A percentile compares a stretch with the other conserved stretches of the same genome.
Conservation (phyloP, 2,113 vertebrate genomes). For the Datnioides undecimradiatus region DNA sequence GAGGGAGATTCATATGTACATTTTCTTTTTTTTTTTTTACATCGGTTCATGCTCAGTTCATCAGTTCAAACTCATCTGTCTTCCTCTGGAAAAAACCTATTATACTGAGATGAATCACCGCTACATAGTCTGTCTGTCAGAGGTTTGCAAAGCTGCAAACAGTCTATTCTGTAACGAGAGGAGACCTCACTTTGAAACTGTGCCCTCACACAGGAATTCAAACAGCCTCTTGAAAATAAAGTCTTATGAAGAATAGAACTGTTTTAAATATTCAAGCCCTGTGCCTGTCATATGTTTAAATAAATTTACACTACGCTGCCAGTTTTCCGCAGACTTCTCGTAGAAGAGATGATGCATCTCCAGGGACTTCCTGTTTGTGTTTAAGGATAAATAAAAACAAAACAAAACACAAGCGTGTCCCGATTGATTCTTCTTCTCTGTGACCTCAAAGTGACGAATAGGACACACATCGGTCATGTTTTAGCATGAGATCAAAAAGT, state of each 20-base stretch:
- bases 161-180: too few species aligned
- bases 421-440: not conserved
- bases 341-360: not conserved
- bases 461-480: not conserved
- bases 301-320: not conserved
- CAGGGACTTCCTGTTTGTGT: not conserved
- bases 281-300: not conserved
- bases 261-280: not conserved
- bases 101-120: not conserved
- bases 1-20: not conserved
- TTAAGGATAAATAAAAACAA: not conserved
- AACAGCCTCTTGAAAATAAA: too few species aligned
- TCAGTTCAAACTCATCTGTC: not conserved
- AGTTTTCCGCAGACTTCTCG: not conserved
- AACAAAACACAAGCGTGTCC: not conserved
- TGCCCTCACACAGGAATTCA: not conserved
- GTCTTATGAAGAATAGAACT: not conserved
- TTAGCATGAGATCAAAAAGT: not conserved
- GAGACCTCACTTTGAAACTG: too few species aligned
- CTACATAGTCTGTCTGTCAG: too few species aligned
- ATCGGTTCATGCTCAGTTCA: too few species aligned
- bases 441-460: not conserved
- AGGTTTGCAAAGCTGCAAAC: not conserved
- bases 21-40: not conserved
- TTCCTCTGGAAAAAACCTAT: not conserved